Conservation (phyloP, 2,113 vertebrate species). For the Campylorhamphus procurvoides region DNA sequence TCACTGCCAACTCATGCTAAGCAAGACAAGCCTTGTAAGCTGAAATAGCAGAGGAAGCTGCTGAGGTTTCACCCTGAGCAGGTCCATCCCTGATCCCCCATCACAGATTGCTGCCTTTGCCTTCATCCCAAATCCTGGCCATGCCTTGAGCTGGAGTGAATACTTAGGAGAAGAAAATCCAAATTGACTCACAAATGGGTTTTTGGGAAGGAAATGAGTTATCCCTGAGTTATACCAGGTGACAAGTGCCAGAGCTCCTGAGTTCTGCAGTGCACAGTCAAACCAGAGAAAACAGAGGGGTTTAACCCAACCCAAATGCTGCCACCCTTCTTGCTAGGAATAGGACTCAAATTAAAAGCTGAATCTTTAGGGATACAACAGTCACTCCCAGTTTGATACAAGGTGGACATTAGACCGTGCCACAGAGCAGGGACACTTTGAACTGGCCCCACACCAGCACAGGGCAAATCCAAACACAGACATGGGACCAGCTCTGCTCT, state of each 20-base stretch:
- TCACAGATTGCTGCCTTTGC: background rate
- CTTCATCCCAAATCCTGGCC: background rate
- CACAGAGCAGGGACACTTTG: rapidly evolving
- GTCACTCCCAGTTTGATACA: background rate
- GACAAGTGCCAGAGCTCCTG: rapidly evolving
- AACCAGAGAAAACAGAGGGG: background rate
- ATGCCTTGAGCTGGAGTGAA: background rate
- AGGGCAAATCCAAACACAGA: background rate
- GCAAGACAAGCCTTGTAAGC: background rate
- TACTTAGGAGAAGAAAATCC: background rate
- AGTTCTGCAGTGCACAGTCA: background rate
- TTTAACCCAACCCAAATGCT: background rate
- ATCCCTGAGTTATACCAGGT: rapidly evolving
- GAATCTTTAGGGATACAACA: background rate
- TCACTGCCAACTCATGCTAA: background rate
- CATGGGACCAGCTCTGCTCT: background rate
- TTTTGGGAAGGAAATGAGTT: background rate
- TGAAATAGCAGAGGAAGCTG: background rate
- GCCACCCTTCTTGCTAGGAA: background rate
- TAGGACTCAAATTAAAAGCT: rapidly evolving
- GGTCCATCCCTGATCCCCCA: background rate
- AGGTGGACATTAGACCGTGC: rapidly evolving
- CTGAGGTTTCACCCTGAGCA: background rate
- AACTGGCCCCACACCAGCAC: background rate
- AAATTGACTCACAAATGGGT: rapidly evolving